Evolutionary conservation across 1,140 invertebrate genomes (phyloP).

Genomic region (Pseudobourletiella spinata): DNA sequence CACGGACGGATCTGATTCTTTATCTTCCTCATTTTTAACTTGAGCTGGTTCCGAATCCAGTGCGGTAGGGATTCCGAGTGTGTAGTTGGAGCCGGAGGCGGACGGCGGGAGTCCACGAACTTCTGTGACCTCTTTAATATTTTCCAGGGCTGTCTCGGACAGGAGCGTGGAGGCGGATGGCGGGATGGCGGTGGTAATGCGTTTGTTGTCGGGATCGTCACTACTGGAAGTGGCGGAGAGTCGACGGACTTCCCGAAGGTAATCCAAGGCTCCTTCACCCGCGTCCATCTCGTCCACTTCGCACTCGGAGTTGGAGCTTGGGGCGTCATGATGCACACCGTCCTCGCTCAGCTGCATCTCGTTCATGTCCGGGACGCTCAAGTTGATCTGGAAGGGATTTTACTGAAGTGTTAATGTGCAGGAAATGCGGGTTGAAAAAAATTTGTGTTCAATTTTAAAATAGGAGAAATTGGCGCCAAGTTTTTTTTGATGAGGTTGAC

Average conservation of each 20-base stretch:
- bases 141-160: background rate
- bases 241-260: background rate
- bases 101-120: background rate
- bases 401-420: too few species aligned
- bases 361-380: background rate
- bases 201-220: background rate
- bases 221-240: background rate
- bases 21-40: background rate
- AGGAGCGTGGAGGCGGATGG: background rate
- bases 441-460: too few species aligned
- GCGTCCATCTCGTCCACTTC: background rate
- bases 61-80: background rate
- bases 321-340: background rate
- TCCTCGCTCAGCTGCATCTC: background rate
- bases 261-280: background rate
- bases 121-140: background rate
- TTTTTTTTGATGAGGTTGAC: too few species aligned
- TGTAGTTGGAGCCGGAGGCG: too few species aligned
- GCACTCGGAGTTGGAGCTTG: background rate
- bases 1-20: background rate
- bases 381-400: too few species aligned
- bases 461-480: too few species aligned
- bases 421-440: too few species aligned
- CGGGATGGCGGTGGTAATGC: background rate
- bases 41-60: background rate